These are phyloP conservation scores for Zeuzera pyrina DNA, from an alignment of 2,888 invertebrate genomes.

Conservation along the genomic window DNA sequence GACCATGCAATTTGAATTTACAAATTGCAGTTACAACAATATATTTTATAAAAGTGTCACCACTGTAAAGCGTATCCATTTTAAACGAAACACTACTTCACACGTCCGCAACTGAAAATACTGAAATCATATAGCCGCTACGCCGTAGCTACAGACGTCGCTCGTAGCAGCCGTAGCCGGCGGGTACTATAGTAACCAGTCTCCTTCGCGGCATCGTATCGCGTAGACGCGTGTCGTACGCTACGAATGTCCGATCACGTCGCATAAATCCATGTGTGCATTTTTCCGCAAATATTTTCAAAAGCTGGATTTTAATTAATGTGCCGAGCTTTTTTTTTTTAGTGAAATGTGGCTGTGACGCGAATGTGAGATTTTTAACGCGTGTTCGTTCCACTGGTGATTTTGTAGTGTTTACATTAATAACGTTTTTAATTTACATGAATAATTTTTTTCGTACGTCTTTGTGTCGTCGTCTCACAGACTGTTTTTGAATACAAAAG, in stretches of 20 bases:
- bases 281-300: constrained; percentile 18
- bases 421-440: constrained; percentile 9
- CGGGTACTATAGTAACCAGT: constrained; percentile 67
- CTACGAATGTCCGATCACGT: constrained; percentile 27
- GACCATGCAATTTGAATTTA: too few relatives aligned
- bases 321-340: constrained; percentile 35
- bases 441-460: constrained; percentile 3
- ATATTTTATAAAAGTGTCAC: too few relatives aligned
- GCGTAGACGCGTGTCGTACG: constrained; percentile 41
- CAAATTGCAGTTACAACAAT: too few relatives aligned
- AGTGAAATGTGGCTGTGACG: constrained; percentile 19
- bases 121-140: constrained; percentile 22
- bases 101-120: constrained; percentile 28
- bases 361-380: constrained; percentile 23
- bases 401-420: constrained; percentile 15
- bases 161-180: constrained; percentile 45
- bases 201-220: constrained; percentile 40
- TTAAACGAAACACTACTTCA: too few relatives aligned
- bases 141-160: constrained; percentile 26
- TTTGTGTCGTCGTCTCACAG: background rate
- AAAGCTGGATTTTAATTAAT: constrained; percentile 49
- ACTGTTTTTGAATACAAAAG: too few relatives aligned
- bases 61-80: too few relatives aligned
- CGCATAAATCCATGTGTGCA: background rate
- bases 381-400: constrained; percentile 14